Evolutionary conservation across 1,140 invertebrate species (phyloP).

Genomic region (Coelopa frigida): DNA sequence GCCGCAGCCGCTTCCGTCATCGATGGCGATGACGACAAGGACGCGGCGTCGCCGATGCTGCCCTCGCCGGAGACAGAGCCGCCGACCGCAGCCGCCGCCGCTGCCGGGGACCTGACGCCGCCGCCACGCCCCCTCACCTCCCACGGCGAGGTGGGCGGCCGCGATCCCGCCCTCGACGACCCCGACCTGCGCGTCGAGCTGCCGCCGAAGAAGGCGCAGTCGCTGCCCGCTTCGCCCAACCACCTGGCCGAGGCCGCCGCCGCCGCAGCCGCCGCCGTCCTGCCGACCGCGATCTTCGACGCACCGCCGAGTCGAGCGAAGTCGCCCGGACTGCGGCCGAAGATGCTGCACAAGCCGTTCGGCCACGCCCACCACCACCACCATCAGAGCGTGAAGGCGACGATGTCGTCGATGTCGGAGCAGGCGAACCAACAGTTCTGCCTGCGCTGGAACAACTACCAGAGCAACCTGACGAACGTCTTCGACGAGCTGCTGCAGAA

Average conservation of each 20-base stretch:
- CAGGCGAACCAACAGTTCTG: constrained; percentile 63
- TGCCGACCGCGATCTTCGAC: constrained; percentile 2
- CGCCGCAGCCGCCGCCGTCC: background rate
- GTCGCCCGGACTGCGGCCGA: no score
- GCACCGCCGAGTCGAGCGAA: no score
- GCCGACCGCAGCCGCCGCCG: constrained; percentile 12
- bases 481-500: constrained; percentile 86
- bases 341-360: no score
- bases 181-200: constrained; percentile 29
- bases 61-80: constrained; percentile 2
- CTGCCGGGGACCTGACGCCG: constrained; percentile 21
- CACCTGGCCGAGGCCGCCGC: constrained; percentile 14
- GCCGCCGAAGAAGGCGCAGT: constrained; percentile 31
- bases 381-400: no score
- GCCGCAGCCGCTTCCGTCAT: background rate
- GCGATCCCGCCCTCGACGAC: constrained; percentile 20
- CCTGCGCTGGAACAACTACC: constrained; percentile 91
- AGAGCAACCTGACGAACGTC: constrained; percentile 81
- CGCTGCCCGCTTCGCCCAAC: constrained; percentile 36
- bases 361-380: no score
- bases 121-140: constrained; percentile 37
- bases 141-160: constrained; percentile 34
- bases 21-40: background rate
- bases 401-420: constrained; percentile 7
- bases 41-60: background rate